These are phyloP conservation scores for Picus viridis DNA, from an alignment of 2,797 vertebrate genomes.

Conservation along the genomic window DNA sequence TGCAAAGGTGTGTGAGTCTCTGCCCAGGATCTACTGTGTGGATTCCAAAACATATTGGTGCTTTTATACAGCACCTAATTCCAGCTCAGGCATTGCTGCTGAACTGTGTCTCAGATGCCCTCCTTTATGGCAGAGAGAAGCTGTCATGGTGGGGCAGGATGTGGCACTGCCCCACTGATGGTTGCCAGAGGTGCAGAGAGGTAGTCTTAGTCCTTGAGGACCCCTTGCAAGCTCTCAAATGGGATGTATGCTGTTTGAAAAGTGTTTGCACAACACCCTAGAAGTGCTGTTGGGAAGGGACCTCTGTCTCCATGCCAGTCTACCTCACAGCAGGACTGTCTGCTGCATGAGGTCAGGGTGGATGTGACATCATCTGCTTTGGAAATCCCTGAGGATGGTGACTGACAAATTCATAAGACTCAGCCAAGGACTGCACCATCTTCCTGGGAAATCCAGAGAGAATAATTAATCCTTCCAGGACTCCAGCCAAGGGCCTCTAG, in stretches of 20 bases:
- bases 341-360: accelerated
- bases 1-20: conserved; percentile 81
- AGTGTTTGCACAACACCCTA: neutral
- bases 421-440: neutral
- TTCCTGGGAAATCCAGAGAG: neutral
- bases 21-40: neutral
- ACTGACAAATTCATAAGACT: neutral
- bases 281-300: neutral
- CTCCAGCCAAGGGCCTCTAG: neutral
- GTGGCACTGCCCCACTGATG: neutral
- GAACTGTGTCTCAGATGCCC: neutral
- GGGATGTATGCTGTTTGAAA: neutral
- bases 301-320: neutral
- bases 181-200: neutral
- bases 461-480: neutral
- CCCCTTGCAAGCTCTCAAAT: neutral
- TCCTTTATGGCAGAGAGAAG: neutral
- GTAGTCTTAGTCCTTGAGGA: neutral
- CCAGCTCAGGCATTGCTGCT: neutral
- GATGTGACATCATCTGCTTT: neutral
- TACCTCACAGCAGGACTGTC: neutral
- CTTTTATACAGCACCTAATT: neutral
- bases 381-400: neutral
- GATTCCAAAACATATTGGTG: conserved; percentile 13
- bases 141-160: neutral